Percentiles rank a stretch among this genome's conserved stretches.
These are phyloP conservation scores for Heterodera filipjevi DNA, from an alignment of 2,888 invertebrate species.

Conservation along the genomic window DNA sequence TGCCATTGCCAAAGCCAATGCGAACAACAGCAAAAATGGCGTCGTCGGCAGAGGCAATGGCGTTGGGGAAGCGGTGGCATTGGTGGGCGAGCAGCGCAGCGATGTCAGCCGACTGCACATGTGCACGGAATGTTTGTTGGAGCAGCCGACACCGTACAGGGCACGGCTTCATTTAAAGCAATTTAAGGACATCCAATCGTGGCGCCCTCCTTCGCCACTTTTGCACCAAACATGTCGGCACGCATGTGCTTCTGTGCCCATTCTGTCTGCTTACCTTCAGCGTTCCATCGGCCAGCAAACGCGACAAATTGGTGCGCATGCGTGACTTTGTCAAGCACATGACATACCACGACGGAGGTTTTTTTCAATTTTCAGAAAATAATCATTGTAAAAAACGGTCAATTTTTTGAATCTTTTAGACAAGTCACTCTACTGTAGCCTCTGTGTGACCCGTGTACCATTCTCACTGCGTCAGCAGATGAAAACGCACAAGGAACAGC, in stretches of 20 bases:
- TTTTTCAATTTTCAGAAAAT: background rate
- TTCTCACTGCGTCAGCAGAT: background rate
- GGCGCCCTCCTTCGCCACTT: background rate
- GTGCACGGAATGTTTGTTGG: background rate
- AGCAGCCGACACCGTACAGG: conserved; percentile 5
- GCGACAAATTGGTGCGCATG: background rate
- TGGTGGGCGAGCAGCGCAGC: background rate
- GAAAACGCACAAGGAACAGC: background rate
- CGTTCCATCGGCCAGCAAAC: background rate
- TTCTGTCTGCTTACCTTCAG: background rate
- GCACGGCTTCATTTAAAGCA: background rate
- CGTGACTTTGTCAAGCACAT: background rate
- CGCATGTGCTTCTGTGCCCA: background rate
- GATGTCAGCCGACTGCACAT: conserved; percentile 14
- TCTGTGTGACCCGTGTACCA: background rate
- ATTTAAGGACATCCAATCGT: background rate
- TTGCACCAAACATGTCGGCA: background rate
- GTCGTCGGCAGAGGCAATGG: too few species aligned
- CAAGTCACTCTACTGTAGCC: background rate
- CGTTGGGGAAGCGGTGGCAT: too few species aligned
- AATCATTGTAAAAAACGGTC: too few species aligned
- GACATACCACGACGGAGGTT: background rate
- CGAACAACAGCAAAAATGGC: too few species aligned
- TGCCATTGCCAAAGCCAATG: background rate
- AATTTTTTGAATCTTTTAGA: background rate